Evolutionary conservation across 37 sponge, comb jelly and placozoan species (phyloP).

Genomic region (Dysidea cf. avara): DNA sequence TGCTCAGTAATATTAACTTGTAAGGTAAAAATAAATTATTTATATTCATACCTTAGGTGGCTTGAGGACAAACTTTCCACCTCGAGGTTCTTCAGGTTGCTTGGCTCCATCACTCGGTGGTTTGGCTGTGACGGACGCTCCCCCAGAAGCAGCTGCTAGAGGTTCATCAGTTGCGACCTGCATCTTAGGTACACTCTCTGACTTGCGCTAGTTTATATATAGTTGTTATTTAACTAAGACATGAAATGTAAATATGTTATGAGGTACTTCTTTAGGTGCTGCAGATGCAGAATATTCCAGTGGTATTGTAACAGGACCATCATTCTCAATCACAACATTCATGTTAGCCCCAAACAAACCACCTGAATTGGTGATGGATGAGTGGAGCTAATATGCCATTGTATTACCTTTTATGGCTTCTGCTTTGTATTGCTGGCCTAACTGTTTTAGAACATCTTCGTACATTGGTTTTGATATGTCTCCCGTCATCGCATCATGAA

Average conservation of each 20-base stretch:
- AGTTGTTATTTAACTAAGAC: neutral
- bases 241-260: too few species aligned
- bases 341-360: conserved; percentile 95
- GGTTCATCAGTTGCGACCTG: too few species aligned
- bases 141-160: too few species aligned
- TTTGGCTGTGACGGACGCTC: too few species aligned
- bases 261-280: conserved; percentile 71
- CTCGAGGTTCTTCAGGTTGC: neutral
- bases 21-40: neutral
- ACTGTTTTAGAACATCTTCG: conserved; percentile 60
- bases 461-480: conserved; percentile 80
- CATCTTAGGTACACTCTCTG: too few species aligned
- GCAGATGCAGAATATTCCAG: conserved; percentile 80
- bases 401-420: conserved; percentile 78
- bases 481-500: conserved; percentile 86
- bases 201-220: too few species aligned
- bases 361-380: conserved; percentile 44
- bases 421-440: conserved; percentile 69
- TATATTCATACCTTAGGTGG: conserved; percentile 57
- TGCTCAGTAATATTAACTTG: neutral
- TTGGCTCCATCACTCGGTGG: too few species aligned
- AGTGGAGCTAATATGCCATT: neutral
- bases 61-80: conserved; percentile 70
- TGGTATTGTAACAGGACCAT: conserved; percentile 93
- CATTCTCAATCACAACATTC: conserved; percentile 97